Evolutionary conservation across 2,888 invertebrate genomes (phyloP).

Genomic region (Fragum whitleyi): DNA sequence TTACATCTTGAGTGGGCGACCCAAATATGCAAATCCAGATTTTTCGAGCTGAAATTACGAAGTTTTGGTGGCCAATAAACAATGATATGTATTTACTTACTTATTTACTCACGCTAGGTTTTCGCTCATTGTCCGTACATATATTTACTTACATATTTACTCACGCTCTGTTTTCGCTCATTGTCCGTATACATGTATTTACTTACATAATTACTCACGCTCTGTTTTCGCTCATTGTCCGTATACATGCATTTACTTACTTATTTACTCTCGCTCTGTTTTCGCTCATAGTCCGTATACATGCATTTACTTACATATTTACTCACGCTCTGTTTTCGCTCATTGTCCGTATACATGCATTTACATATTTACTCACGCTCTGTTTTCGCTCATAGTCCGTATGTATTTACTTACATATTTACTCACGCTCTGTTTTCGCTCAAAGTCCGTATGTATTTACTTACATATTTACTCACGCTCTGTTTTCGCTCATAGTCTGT

Average conservation of each 20-base stretch:
- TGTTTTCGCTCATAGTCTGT: conserved; percentile 19
- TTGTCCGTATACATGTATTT: conserved; percentile 11
- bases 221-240: conserved; percentile 11
- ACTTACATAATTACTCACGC: conserved; percentile 18
- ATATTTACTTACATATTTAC: conserved; percentile 22
- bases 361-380: conserved; percentile 18
- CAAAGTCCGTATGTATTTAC: conserved; percentile 10
- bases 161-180: conserved; percentile 16
- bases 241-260: no score
- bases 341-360: conserved; percentile 12
- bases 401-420: no score
- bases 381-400: conserved; percentile 14
- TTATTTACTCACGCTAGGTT: no score
- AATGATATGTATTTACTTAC: no score
- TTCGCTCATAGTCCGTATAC: conserved; percentile 14
- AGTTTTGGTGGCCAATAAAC: no score
- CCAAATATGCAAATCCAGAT: no score
- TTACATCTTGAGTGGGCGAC: no score
- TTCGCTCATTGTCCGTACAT: no score
- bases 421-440: conserved; percentile 13
- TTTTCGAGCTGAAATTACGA: no score
- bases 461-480: conserved; percentile 21
- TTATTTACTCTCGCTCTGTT: conserved; percentile 12
- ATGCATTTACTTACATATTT: conserved; percentile 20
- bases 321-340: conserved; percentile 22